These are phyloP conservation scores for Lacanobia wlatinum DNA, from an alignment of 2,888 invertebrate genomes.

Conservation along the genomic window DNA sequence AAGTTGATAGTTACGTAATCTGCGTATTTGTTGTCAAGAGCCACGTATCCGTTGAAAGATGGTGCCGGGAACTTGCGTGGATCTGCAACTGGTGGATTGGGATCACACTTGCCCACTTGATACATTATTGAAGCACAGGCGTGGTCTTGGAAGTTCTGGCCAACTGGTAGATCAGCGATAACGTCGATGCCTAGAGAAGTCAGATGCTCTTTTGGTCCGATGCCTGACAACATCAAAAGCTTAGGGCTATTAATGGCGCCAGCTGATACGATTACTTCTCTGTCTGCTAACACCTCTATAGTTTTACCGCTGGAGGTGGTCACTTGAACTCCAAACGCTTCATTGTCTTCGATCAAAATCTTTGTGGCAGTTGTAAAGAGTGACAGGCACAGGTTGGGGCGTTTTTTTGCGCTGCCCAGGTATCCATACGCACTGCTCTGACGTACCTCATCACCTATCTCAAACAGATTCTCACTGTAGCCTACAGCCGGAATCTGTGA, in stretches of 20 bases:
- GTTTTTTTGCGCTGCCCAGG: slow-evolving; percentile 3
- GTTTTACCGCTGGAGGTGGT: slow-evolving; percentile 20
- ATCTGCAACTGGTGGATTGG: slow-evolving; percentile 1
- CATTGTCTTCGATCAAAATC: slow-evolving; percentile 8
- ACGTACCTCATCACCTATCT: slow-evolving; percentile 26
- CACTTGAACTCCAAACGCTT: slow-evolving; percentile 30
- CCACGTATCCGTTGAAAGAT: slow-evolving; percentile 34
- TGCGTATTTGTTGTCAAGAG: slow-evolving; percentile 22
- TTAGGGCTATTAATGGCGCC: slow-evolving; percentile 63
- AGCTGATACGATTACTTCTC: slow-evolving; percentile 43
- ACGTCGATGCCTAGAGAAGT: slow-evolving; percentile 55
- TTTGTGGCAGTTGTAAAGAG: slow-evolving; percentile 28
- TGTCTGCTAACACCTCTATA: slow-evolving; percentile 15
- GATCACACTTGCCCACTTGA: slow-evolving; percentile 20
- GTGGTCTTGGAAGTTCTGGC: slow-evolving; percentile 65
- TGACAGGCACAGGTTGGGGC: slow-evolving; percentile 22
- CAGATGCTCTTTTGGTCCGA: slow-evolving; percentile 59
- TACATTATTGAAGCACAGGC: slow-evolving; percentile 22
- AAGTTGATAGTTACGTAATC: slow-evolving; percentile 39
- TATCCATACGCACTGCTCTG: slow-evolving; percentile 23
- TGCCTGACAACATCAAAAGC: slow-evolving; percentile 62
- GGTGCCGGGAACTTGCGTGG: slow-evolving; percentile 30
- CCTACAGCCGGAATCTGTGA: slow-evolving; percentile 20
- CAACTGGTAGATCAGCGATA: slow-evolving; percentile 66
- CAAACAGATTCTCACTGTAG: slow-evolving; percentile 25